Base-by-base conservation (phyloP, 2,888 invertebrate genomes). In the Siphlonurus alternatus region DNA sequence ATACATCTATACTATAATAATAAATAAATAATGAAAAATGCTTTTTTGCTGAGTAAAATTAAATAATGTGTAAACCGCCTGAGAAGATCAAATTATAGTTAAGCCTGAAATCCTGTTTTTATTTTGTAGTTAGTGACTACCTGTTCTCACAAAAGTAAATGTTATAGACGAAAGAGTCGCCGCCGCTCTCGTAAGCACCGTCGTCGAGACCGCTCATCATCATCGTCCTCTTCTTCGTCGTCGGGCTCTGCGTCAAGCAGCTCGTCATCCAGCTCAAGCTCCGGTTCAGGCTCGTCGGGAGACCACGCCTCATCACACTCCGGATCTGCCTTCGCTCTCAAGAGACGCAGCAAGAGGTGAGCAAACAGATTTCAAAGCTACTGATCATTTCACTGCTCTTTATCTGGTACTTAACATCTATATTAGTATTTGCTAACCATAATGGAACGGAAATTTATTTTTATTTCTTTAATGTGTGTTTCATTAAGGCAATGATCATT, bases 141-240 rank as follows among this genome's bases (percentile, higher is more conserved):
- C n/a, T n/a, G n/a, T n/a, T n/a, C n/a, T n/a, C n/a, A n/a, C n/a
- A n/a, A n/a, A n/a, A n/a, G n/a, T n/a, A n/a, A n/a, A n/a, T n/a
- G n/a, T n/a, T n/a, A n/a, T n/a, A 76, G 76, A 23, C 77, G 77
- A 1, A 76, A 75, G 38, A 76, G 75, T 64, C 75, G 82, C 70
- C 77, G 82, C 25, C 83, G 84, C 38, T 83, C 83, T 69, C 82
- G 82, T 69, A 82, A 82, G 38, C 38, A 15, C 7, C 38, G 38
- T 10, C n/a, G 56, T 7, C 56, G 56, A 5, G 19, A 56, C 20
- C n/a, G 56, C n/a, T 56, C 56, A 5, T 56, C 56, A 7, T 61
- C 64, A 24, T 69, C 69, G 1, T 68, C 69, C 0, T 66, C 67
- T 0, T 76, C 76, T 23, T 76, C 76, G 2, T 75, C 64, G 10